Conservation (phyloP, 2,113 vertebrate species). For the Ciconia stormi region DNA sequence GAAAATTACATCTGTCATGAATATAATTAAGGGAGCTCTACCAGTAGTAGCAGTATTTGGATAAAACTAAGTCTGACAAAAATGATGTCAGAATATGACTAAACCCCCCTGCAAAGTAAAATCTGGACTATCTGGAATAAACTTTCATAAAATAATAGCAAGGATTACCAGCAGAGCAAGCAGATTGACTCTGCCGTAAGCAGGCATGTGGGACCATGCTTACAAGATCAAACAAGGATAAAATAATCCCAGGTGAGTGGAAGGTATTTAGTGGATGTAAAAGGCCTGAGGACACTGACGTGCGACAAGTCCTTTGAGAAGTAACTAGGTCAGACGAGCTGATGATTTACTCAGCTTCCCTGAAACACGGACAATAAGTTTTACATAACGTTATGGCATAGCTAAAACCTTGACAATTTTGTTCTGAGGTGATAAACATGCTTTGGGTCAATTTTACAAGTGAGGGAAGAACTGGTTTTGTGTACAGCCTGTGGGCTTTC, state of each 20-base stretch:
- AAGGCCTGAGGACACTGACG: not conserved
- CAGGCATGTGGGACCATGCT: not conserved
- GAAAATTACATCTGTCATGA: not conserved
- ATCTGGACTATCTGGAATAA: not conserved
- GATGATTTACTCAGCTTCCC: not conserved
- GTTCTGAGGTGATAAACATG: not conserved
- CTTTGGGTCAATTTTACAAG: not conserved
- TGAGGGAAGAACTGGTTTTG: not conserved
- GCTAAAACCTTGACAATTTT: not conserved
- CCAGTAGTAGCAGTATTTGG: not conserved
- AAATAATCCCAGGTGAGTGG: conserved; percentile 37
- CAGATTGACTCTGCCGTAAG: not conserved
- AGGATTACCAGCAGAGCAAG: not conserved
- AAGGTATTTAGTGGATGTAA: not conserved
- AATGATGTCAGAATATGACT: not conserved
- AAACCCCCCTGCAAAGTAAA: not conserved
- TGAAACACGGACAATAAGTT: not conserved
- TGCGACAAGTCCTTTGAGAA: not conserved
- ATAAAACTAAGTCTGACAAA: not conserved
- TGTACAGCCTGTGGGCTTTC: not conserved
- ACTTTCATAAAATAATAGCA: not conserved
- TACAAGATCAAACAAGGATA: not conserved
- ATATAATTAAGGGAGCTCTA: not conserved
- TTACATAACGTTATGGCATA: not conserved
- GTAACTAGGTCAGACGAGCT: conserved; percentile 14